Evolutionary conservation across 2,888 invertebrate species (phyloP), one percentile per base, ranked within the genome.

Genomic region (Coelopa pilipes): DNA sequence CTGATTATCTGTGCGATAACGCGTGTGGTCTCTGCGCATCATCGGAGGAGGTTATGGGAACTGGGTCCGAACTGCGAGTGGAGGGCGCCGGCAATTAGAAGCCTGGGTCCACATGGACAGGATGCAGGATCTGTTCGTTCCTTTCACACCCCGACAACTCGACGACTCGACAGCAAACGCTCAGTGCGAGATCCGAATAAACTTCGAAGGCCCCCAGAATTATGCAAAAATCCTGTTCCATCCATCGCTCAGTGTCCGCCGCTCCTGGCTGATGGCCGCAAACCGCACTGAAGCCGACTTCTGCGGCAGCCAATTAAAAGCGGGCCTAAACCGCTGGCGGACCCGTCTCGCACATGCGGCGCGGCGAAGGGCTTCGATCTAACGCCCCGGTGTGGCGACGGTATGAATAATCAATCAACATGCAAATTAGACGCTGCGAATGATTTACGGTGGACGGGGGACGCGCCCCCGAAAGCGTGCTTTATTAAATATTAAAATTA

Each of bases 321-420:
- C 57, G 24, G 65, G 46, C 34, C 34, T 4, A 34, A 34, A 34
- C 34, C 34, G 34, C 7, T 34, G 34, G 7, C 34, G 34, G 34
- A 2, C 34, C 7, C 34, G 7, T 34, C 34, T 7, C 34, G 2
- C 53, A 62, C 45, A 62, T 24, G 21, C 24, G 60, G 45, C 4
- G 5, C 11, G 15, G 34, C 60, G 9, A 62, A 62, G 10, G 45
- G 34, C 15, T 15, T 0, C 24, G 15, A 11, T 19, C 3, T n/a
- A n/a, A n/a, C 34, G 60, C 9, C 34, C 34, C 11, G 53, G 53
- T 53, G n/a, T 13, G 63, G 49, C 34, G 34, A 57, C 63, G 49
- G 70, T 62, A 76, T 79, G 80, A 78, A 79, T 78, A 78, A 79
- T 80, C 79, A 81, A 80, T 80, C 80, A 81, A 79, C 80, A 80